Base-by-base conservation (phyloP, 2,113 vertebrate species). In the Pterocles orientalis region DNA sequence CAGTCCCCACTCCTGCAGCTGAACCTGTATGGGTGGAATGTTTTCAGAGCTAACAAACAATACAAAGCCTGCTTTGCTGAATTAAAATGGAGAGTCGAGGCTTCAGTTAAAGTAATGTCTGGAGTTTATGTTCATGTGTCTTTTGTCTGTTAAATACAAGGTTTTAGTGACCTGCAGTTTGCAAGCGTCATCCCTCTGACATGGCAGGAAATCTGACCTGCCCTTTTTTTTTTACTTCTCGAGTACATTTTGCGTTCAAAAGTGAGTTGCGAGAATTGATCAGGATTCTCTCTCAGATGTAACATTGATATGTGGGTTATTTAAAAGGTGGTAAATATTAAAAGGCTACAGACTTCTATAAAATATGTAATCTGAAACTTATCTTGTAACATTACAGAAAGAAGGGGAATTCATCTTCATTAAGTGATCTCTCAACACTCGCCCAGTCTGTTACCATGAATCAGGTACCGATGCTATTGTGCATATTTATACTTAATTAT, bases 331-430 rank as follows among this genome's bases (percentile, higher is more conserved):
- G 9, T 34, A 86, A 69, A 58, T 29, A 11, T 24, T 24, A 75
- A 77, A 39, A 82, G 21, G 15, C 48, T 45, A n/a, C 31, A 61
- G 41, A 45, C 6, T 61, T 83, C 12, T 84, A 17, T 36, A 58
- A 75, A 86, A 54, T 28, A 18, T 0, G 2, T 61, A 45, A 70
- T 88, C 48, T 94, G 65, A 93, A 84, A 86, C 36, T 83, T 10
- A 18, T 36, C 4, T 90, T 90, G 39, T 93, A 39, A 56, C 69
- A 36, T 70, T 72, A 1, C 97, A 98, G 98, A 68, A 98, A 90
- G 85, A 97, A 97, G 75, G 96, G 94, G 66, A 91, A 15, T 47
- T 97, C 97, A 53, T 95, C 95, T 47, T 98, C 98, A 3, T 47
- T 97, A 10, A 91, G 96, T 13, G 97, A 98, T 7, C 80, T 98